phyloP scores from a whole-genome alignment of 2,888 invertebrate species.

The Hymenopus coronatus region DNA sequence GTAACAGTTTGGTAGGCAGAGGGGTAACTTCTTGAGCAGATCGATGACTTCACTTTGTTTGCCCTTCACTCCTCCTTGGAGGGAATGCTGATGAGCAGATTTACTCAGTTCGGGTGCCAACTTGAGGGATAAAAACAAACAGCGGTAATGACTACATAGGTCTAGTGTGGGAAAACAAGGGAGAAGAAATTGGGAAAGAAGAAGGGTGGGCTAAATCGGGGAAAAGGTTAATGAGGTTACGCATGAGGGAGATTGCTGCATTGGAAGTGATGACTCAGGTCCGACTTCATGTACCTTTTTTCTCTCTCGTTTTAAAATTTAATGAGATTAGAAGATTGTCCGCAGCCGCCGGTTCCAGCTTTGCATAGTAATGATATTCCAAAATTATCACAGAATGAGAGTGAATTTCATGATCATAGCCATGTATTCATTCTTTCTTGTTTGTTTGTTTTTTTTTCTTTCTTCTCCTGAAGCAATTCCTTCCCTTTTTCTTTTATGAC shows the following conservation, averaged over 20 bases:
- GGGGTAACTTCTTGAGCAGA: not conserved
- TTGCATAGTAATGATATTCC: not conserved
- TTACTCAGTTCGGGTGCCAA: not conserved
- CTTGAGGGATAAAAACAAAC: not conserved
- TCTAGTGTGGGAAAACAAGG: not conserved
- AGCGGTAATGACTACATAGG: not conserved
- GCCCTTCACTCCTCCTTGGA: not conserved
- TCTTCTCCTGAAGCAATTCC: too few relatives aligned
- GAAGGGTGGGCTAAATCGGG: not conserved
- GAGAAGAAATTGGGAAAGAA: not conserved
- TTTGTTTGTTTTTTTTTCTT: too few relatives aligned
- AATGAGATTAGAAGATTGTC: not conserved
- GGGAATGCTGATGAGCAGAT: not conserved
- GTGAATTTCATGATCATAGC: too few relatives aligned
- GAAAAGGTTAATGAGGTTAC: not conserved
- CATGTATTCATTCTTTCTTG: too few relatives aligned
- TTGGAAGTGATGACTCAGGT: not conserved
- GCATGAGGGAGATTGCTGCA: not conserved
- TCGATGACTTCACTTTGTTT: not conserved
- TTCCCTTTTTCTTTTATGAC: too few relatives aligned
- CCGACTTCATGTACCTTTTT: not conserved
- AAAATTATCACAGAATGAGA: not conserved
- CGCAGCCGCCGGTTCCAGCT: not conserved
- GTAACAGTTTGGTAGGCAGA: not conserved
- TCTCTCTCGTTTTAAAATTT: not conserved